These are phyloP conservation scores for Drosophila siamana DNA, from an alignment of 2,888 invertebrate species.

Conservation along the genomic window DNA sequence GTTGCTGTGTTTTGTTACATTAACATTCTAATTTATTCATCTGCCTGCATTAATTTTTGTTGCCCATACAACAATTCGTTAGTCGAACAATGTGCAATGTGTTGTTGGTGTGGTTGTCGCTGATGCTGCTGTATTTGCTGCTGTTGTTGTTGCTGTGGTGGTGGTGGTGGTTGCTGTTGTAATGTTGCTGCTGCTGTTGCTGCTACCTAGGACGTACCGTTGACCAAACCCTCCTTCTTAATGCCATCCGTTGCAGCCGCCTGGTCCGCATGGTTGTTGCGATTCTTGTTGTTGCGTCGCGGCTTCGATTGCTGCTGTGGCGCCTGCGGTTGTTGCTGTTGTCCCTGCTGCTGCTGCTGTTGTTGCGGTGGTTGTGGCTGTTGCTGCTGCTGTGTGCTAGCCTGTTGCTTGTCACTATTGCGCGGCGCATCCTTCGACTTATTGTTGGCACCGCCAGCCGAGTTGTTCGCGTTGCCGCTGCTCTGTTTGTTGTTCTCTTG, in stretches of 20 bases:
- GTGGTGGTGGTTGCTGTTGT: constrained; percentile 24
- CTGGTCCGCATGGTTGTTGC: constrained; percentile 81
- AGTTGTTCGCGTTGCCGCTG: constrained; percentile 65
- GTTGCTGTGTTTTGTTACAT: constrained; percentile 35
- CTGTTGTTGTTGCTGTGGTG: constrained; percentile 22
- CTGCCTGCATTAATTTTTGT: constrained; percentile 42
- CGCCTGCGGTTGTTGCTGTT: constrained; percentile 58
- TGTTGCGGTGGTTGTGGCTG: constrained; percentile 56
- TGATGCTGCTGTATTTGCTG: constrained; percentile 27
- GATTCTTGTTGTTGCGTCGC: constrained; percentile 82
- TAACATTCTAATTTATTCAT: constrained; percentile 62
- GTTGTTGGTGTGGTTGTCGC: constrained; percentile 26
- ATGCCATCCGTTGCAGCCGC: constrained; percentile 73
- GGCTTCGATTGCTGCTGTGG: constrained; percentile 77
- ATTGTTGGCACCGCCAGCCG: constrained; percentile 63
- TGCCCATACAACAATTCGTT: constrained; percentile 55
- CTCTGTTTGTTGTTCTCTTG: constrained; percentile 81
- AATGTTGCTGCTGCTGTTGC: constrained; percentile 34
- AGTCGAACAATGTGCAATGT: constrained; percentile 57
- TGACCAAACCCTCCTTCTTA: constrained; percentile 84
- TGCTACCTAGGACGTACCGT: constrained; percentile 84
- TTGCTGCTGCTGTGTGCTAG: constrained; percentile 68
- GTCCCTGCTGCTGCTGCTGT: constrained; percentile 55
- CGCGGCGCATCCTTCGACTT: constrained; percentile 68
- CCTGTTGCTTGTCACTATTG: constrained; percentile 75